Percentiles rank a stretch among this genome's conserved stretches.
These are phyloP conservation scores for Hybos culiciformis DNA, from an alignment of 2,888 invertebrate species.

Conservation along the genomic window DNA sequence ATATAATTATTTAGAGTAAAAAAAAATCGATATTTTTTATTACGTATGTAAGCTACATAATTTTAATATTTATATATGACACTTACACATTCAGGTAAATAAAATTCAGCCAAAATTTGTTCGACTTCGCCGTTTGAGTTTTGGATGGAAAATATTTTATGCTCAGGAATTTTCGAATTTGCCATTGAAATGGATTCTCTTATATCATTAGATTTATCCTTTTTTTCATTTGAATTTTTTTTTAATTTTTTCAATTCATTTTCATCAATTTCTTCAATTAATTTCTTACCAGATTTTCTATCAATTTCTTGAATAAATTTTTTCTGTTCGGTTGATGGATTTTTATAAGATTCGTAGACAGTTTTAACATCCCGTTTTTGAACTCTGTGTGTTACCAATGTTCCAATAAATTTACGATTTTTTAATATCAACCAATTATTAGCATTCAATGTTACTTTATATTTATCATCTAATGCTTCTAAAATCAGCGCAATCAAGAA, in stretches of 20 bases:
- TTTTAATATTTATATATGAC: no score
- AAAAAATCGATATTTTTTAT: no score
- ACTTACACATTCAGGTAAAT: conserved; percentile 33
- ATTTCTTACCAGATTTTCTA: conserved; percentile 5
- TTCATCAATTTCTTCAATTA: conserved; percentile 47
- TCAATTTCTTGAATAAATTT: conserved; percentile 15
- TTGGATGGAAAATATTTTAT: conserved; percentile 45
- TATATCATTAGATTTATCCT: conserved; percentile 14
- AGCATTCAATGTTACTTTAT: conserved; percentile 52
- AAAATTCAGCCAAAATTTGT: conserved; percentile 31
- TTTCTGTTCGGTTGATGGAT: conserved; percentile 18
- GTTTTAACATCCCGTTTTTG: conserved; percentile 51
- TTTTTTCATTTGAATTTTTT: conserved; percentile 12
- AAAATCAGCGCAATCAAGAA: conserved; percentile 69
- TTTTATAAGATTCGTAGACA: conserved; percentile 25
- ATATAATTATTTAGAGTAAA: no score
- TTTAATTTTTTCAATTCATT: conserved; percentile 18
- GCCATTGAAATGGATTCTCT: conserved; percentile 22
- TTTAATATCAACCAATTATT: conserved; percentile 53
- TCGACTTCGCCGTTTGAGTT: conserved; percentile 25
- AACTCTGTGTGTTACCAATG: conserved; percentile 58
- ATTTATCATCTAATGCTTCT: conserved; percentile 68
- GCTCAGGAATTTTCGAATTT: conserved; percentile 38
- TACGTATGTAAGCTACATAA: no score
- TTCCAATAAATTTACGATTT: conserved; percentile 61